Evolutionary conservation across 2,113 vertebrate genomes (phyloP).

Genomic region (Eudyptes chrysolophus): DNA sequence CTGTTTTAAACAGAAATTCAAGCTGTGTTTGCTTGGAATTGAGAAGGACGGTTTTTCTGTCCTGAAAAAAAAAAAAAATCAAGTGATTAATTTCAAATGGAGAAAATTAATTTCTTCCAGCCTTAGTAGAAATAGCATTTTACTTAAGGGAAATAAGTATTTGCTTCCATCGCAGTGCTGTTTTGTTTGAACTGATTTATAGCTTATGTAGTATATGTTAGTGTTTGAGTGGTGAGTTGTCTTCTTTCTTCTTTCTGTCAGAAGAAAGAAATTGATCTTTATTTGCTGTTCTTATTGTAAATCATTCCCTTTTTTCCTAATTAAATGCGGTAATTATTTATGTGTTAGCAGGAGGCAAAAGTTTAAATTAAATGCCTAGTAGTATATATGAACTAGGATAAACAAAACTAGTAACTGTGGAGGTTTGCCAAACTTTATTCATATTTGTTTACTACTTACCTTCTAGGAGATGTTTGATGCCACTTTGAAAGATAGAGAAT

Average conservation of each 20-base stretch:
- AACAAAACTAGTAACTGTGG: not conserved
- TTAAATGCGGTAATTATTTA: not conserved
- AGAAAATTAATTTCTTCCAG: not conserved
- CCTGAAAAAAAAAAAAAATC: not conserved
- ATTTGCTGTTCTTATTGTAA: not conserved
- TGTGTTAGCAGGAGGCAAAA: not conserved
- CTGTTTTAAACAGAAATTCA: not conserved
- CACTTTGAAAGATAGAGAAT: slow-evolving; percentile 89
- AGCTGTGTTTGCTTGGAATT: not conserved
- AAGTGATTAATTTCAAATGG: not conserved
- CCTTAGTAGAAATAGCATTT: not conserved
- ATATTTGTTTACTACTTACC: not conserved
- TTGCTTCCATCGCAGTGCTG: not conserved
- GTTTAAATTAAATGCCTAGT: not conserved
- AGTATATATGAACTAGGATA: not conserved
- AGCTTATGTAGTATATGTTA: not conserved
- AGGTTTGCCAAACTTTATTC: not conserved
- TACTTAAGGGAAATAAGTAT: not conserved
- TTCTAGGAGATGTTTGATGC: slow-evolving; percentile 96
- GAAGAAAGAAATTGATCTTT: not conserved
- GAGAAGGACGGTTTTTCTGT: not conserved
- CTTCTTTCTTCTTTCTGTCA: not conserved
- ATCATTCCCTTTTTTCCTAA: not conserved
- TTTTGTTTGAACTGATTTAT: not conserved
- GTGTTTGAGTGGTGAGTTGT: not conserved